phyloP scores from a whole-genome alignment of 2,888 invertebrate species.

The Adelognathus sp. region DNA sequence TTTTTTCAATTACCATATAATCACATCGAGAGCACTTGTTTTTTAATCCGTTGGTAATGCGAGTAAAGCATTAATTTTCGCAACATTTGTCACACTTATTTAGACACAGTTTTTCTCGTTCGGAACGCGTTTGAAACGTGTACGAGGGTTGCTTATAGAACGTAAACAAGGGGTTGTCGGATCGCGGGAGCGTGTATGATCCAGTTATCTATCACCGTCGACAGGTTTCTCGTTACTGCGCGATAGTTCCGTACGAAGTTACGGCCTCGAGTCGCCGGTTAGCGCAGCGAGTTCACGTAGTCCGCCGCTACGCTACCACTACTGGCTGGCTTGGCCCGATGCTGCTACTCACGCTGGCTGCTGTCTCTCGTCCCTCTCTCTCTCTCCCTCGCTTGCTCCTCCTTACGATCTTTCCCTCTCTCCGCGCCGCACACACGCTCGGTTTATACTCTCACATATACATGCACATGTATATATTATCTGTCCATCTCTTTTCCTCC shows the following conservation, averaged over 20 bases:
- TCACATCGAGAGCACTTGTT: neutral
- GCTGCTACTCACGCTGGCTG: conserved; percentile 47
- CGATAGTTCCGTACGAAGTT: neutral
- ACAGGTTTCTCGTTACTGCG: conserved; percentile 3
- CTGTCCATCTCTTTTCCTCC: conserved; percentile 2
- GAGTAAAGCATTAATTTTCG: neutral
- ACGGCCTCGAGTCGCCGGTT: neutral
- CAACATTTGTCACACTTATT: conserved; percentile 15
- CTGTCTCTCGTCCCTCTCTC: conserved; percentile 21
- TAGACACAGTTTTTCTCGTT: neutral
- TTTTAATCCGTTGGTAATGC: neutral
- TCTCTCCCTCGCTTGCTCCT: neutral
- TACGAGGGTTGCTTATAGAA: neutral
- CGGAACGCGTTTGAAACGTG: neutral
- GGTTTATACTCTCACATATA: neutral
- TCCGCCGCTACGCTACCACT: conserved; percentile 47
- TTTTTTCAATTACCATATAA: neutral
- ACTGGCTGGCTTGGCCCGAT: conserved; percentile 9
- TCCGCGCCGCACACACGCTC: neutral
- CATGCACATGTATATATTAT: neutral
- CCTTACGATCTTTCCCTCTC: conserved; percentile 36
- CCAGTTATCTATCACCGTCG: neutral
- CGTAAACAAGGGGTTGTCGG: neutral
- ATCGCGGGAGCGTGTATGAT: neutral
- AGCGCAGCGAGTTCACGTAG: conserved; percentile 28